phyloP scores from a whole-genome alignment of 2,797 vertebrate species.

The Chelidonichthys spinosus region DNA sequence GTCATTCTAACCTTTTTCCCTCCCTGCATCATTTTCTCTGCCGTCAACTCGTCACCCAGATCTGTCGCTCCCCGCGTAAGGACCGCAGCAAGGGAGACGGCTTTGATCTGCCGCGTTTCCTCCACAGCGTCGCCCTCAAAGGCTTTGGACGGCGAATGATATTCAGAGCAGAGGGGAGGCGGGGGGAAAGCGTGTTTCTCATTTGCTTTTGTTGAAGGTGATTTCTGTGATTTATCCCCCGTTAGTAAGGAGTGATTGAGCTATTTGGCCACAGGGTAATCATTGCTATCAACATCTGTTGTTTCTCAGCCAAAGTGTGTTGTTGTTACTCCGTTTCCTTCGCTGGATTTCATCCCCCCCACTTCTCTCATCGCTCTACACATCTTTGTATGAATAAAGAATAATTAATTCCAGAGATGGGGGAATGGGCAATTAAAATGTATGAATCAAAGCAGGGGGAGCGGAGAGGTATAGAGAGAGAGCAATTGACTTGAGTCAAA shows the following conservation, averaged over 20 bases:
- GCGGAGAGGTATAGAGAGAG: conserved; percentile 31
- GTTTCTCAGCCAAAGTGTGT: conserved; percentile 34
- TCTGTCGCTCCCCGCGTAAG: conserved; percentile 60
- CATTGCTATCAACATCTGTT: conserved; percentile 53
- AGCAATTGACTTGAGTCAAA: conserved; percentile 56
- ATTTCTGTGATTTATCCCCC: conserved; percentile 63
- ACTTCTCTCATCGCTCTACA: conserved; percentile 29
- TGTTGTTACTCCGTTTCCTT: conserved; percentile 26
- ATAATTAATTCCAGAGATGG: conserved; percentile 64
- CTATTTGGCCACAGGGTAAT: conserved; percentile 56
- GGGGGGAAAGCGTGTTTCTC: conserved; percentile 62
- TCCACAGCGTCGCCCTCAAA: conserved; percentile 61
- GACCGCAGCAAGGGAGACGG: conserved; percentile 38
- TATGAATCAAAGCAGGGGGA: conserved; percentile 57
- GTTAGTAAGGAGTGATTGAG: conserved; percentile 49
- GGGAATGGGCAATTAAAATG: conserved; percentile 71
- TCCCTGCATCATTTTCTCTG: conserved; percentile 62
- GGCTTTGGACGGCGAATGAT: conserved; percentile 58
- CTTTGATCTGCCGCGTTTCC: conserved; percentile 71
- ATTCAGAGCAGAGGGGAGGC: conserved; percentile 48
- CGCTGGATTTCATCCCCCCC: conserved; percentile 10
- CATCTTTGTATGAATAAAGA: conserved; percentile 58
- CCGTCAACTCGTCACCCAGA: conserved; percentile 66
- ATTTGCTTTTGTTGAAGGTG: conserved; percentile 52
- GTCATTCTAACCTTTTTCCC: conserved; percentile 71